phyloP scores from a whole-genome alignment of 1,140 invertebrate genomes.

The Teleogryllus occipitalis region DNA sequence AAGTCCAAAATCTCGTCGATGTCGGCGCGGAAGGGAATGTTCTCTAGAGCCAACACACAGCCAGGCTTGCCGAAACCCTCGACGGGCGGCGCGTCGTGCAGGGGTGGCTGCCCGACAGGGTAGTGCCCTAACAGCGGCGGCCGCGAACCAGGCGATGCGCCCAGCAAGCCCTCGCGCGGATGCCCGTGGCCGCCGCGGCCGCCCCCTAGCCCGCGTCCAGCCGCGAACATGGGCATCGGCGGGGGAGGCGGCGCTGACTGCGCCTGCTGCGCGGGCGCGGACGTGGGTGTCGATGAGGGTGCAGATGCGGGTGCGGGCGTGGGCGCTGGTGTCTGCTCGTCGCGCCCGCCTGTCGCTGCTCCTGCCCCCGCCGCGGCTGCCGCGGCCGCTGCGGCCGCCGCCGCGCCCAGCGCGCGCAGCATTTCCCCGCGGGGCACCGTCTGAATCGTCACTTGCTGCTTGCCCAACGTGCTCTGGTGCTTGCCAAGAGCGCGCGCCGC shows the following conservation, averaged over 20 bases:
- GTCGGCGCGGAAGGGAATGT: conserved; percentile 76
- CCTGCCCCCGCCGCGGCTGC: not conserved
- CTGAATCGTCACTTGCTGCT: conserved; percentile 54
- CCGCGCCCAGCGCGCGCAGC: conserved; percentile 37
- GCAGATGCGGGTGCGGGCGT: not conserved
- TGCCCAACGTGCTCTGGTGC: conserved; percentile 57
- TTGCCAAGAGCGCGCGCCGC: conserved; percentile 60
- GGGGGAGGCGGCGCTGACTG: not conserved
- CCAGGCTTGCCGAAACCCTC: conserved; percentile 66
- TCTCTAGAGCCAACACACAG: conserved; percentile 73
- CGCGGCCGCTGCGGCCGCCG: too few relatives aligned
- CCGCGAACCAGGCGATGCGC: conserved; percentile 8
- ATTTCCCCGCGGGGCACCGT: conserved; percentile 55
- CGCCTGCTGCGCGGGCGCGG: not conserved
- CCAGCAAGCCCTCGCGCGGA: conserved; percentile 13
- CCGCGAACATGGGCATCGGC: not conserved
- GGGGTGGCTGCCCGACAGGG: not conserved
- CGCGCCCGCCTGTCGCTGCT: not conserved
- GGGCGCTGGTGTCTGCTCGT: not conserved
- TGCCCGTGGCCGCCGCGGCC: not conserved
- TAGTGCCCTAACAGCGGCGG: conserved; percentile 9
- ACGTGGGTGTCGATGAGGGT: not conserved
- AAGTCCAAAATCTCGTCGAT: conserved; percentile 82
- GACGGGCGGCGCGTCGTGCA: conserved; percentile 27
- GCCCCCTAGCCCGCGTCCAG: not conserved